Evolutionary conservation across 2,888 invertebrate genomes (phyloP).

Genomic region (Autographa gamma): DNA sequence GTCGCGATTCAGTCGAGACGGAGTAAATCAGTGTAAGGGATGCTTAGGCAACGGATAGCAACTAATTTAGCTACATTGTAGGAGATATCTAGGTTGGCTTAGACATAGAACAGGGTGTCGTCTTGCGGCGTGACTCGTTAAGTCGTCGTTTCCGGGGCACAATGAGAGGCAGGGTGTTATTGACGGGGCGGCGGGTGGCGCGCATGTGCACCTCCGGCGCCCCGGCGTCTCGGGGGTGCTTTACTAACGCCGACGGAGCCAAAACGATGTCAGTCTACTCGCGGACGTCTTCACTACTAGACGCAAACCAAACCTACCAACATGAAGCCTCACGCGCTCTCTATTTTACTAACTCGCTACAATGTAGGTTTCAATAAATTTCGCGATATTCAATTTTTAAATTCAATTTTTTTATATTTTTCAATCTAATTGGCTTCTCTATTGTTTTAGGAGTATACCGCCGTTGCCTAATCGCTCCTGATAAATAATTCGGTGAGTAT

Average conservation of each 20-base stretch:
- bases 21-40: constrained; percentile 11
- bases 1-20: background rate
- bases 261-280: constrained; percentile 78
- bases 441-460: constrained; percentile 78
- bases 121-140: constrained; percentile 84
- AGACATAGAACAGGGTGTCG: constrained; percentile 72
- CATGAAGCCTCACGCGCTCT: constrained; percentile 65
- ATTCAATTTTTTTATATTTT: constrained; percentile 11
- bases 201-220: constrained; percentile 86
- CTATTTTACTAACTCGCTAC: constrained; percentile 54
- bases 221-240: constrained; percentile 83
- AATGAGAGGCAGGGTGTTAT: constrained; percentile 85
- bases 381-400: constrained; percentile 24
- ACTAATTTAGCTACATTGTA: constrained; percentile 47
- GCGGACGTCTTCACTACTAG: constrained; percentile 71
- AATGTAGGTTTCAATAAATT: constrained; percentile 66
- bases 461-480: constrained; percentile 66
- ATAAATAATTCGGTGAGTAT: constrained; percentile 74
- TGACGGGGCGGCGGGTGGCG: constrained; percentile 79
- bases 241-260: constrained; percentile 80
- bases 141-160: constrained; percentile 86
- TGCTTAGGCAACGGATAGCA: constrained; percentile 18
- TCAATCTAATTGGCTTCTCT: constrained; percentile 65
- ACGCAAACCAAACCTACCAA: constrained; percentile 62
- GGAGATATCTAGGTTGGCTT: constrained; percentile 61